These are phyloP conservation scores for Orius laevigatus DNA, from an alignment of 1,140 invertebrate species.

Conservation along the genomic window DNA sequence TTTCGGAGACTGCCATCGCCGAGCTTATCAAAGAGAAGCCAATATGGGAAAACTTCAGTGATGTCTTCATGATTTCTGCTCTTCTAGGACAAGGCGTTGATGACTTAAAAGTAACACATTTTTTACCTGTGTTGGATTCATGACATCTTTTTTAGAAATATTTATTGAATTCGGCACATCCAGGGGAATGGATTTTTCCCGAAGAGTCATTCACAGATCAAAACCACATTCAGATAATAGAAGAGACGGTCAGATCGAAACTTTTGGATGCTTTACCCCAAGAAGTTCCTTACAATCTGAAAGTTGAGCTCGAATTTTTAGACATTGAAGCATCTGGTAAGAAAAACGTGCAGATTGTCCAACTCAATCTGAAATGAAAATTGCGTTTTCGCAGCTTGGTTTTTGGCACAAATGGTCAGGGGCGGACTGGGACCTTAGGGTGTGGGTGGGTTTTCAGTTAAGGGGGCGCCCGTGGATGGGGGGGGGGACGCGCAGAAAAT, in stretches of 20 bases:
- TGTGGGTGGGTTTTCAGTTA: too few species aligned
- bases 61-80: constrained; percentile 81
- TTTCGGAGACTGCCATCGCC: constrained; percentile 14
- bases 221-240: constrained; percentile 44
- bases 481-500: too few species aligned
- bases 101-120: constrained; percentile 44
- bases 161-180: constrained; percentile 43
- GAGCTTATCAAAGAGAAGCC: constrained; percentile 23
- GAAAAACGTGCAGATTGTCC: too few species aligned
- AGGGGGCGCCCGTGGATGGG: too few species aligned
- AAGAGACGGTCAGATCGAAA: constrained; percentile 55
- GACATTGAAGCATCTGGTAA: constrained; percentile 36
- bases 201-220: constrained; percentile 51
- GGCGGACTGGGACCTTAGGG: too few species aligned
- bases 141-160: constrained; percentile 43
- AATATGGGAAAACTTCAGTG: constrained; percentile 58
- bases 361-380: too few species aligned
- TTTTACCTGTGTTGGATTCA: not conserved
- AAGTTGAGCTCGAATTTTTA: constrained; percentile 47
- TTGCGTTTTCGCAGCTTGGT: too few species aligned
- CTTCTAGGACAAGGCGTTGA: constrained; percentile 57
- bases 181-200: constrained; percentile 46
- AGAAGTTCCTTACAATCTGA: constrained; percentile 66
- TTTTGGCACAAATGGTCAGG: too few species aligned
- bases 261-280: constrained; percentile 60